phyloP scores from a whole-genome alignment of 2,797 vertebrate genomes.

The Neostethus bicornis region DNA sequence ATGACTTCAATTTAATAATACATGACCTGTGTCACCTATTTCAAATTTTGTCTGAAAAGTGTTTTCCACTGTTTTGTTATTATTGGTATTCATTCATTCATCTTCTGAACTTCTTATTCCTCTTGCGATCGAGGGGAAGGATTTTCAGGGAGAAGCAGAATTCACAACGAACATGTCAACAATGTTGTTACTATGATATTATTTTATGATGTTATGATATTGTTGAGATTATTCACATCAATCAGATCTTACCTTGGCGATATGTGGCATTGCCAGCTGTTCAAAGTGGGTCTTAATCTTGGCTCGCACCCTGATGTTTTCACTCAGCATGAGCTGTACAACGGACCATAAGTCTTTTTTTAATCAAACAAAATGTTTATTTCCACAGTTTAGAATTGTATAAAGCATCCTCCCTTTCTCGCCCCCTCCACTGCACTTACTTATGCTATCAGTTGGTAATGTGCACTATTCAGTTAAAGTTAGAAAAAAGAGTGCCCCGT shows the following conservation, averaged over 20 bases:
- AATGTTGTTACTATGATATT: too few species aligned
- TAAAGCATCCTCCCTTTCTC: not conserved
- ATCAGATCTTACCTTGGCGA: constrained; percentile 76
- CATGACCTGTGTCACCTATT: not conserved
- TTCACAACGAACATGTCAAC: too few species aligned
- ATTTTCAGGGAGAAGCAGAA: too few species aligned
- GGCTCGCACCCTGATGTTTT: constrained; percentile 87
- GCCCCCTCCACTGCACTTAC: too few species aligned
- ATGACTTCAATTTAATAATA: too few species aligned
- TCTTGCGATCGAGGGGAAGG: too few species aligned
- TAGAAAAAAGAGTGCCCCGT: too few species aligned
- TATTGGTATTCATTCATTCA: too few species aligned
- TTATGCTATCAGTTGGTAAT: too few species aligned
- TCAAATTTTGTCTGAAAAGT: not conserved
- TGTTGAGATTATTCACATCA: not conserved
- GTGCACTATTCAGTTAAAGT: too few species aligned
- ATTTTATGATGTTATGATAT: not conserved
- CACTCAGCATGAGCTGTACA: constrained; percentile 85
- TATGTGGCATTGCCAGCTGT: constrained; percentile 80
- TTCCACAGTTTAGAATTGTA: not conserved
- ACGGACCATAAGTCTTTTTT: constrained; percentile 1
- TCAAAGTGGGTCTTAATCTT: constrained; percentile 86
- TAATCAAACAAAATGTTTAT: not conserved
- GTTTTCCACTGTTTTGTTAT: too few species aligned
- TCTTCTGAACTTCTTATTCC: too few species aligned